Base-by-base conservation (phyloP, 1,140 invertebrate species). In the Panagrolaimus sp. region DNA sequence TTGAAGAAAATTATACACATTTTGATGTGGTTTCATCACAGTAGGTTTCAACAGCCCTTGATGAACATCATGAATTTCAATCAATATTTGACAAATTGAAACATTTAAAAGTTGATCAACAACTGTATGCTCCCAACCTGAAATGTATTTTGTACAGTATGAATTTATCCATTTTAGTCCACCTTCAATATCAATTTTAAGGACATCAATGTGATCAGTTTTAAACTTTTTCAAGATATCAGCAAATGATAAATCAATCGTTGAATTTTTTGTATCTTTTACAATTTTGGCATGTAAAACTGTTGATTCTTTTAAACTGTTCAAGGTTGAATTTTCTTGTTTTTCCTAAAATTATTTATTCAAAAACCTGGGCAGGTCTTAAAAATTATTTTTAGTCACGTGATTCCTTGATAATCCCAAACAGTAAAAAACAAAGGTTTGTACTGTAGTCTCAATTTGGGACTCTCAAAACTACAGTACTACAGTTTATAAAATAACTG, bases 171-270 rank as follows among this genome's bases (percentile, higher is more conserved):
- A 38, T 38, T 38, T 2, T 38, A 7, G 32, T 38, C 7, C 32
- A 38, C 52, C 52, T 58, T 58, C 52, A 58, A 58, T 26, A 58
- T 58, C 52, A 21, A 58, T 58, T 58, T 58, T 58, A 1, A 58
- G 28, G 14, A 58, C 1, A 58, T 58, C 52, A 17, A 58, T 21
- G 52, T 58, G 17, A 8, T 21, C 2, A 28, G 21, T 21, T 1
- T 17, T 28, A 21, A 58, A 17, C 1, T 12, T 0, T 14, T 58
- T 58, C 52, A 58, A 26, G 1, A 58, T 21, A 26, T 58, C 52
- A 12, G 52, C 32, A 38, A 38, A 38, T 4, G 32, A 38, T 38
- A 38, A 38, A 38, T 38, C 32, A 38, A 2, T 38, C 2, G 2
- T 38, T 38, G 2, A 2, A 38, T 38, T 38, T 38, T 38, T 38